Conservation (phyloP, 2,113 vertebrate species). For the Brachionichthys hirsutus region DNA sequence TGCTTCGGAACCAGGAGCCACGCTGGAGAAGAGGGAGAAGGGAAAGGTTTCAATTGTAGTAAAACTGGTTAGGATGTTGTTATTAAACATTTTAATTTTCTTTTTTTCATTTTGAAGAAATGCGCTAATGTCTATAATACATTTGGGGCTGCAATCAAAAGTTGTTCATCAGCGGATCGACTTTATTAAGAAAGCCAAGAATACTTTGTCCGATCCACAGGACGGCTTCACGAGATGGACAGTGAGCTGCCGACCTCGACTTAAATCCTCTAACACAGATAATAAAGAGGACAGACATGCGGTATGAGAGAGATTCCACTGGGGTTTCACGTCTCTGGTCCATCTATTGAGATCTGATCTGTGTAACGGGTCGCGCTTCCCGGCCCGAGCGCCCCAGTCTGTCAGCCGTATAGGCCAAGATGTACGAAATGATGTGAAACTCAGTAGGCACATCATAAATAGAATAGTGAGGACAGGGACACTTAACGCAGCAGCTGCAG, state of each 20-base stretch:
- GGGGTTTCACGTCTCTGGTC: slow-evolving; percentile 4
- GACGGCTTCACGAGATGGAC: slow-evolving; percentile 41
- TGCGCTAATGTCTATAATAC: not conserved
- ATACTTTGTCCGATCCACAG: slow-evolving; percentile 3
- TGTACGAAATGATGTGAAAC: slow-evolving; percentile 2
- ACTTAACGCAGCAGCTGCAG: slow-evolving; percentile 13
- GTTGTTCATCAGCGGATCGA: not conserved
- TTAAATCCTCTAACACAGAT: slow-evolving; percentile 18
- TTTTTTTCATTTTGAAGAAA: not conserved
- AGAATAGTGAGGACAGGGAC: slow-evolving; percentile 6
- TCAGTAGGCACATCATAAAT: slow-evolving; percentile 15
- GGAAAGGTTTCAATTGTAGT: too few species aligned
- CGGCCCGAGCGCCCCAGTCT: not conserved
- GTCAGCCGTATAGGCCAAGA: not conserved
- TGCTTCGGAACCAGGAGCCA: slow-evolving; percentile 84
- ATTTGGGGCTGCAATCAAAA: not conserved
- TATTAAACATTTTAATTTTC: too few species aligned
- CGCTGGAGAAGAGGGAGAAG: slow-evolving; percentile 64
- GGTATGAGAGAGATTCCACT: slow-evolving; percentile 21
- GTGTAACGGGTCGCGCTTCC: slow-evolving; percentile 13
- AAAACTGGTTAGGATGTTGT: too few species aligned
- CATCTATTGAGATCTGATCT: slow-evolving; percentile 16
- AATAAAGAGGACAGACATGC: slow-evolving; percentile 52
- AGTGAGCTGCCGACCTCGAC: slow-evolving; percentile 22
- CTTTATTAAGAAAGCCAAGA: not conserved